A percentile compares a stretch with the other conserved stretches of the same genome.
phyloP scores from a whole-genome alignment of 2,797 vertebrate genomes.

The Scleropages formosus region DNA sequence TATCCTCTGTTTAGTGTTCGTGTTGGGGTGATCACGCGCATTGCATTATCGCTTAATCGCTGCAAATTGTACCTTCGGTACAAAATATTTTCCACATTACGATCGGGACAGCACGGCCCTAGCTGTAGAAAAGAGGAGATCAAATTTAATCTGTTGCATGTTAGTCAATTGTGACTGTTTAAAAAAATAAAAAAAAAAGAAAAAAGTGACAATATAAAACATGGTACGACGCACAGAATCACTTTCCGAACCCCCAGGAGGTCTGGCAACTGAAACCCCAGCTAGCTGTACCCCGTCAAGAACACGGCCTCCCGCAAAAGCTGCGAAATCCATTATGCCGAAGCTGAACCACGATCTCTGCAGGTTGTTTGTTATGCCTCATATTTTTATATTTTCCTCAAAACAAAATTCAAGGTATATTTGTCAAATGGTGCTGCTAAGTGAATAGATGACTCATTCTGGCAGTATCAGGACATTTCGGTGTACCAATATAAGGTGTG shows the following conservation, averaged over 20 bases:
- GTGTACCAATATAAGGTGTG: not conserved
- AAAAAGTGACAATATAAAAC: too few species aligned
- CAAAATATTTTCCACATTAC: slow-evolving; percentile 39
- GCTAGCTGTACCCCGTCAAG: not conserved
- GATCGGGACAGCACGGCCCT: slow-evolving; percentile 1
- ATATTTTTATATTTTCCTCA: slow-evolving; percentile 17
- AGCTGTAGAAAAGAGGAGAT: not conserved
- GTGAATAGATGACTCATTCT: not conserved
- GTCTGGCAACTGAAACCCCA: not conserved
- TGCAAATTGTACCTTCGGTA: slow-evolving; percentile 32
- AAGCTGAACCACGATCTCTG: not conserved
- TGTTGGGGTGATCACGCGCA: slow-evolving; percentile 6
- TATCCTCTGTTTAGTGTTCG: not conserved
- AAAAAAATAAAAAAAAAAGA: too few species aligned
- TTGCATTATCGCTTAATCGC: slow-evolving; percentile 27
- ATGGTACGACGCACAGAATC: not conserved
- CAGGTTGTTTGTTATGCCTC: not conserved
- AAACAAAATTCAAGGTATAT: slow-evolving; percentile 12
- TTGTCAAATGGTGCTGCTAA: slow-evolving; percentile 2
- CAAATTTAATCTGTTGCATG: slow-evolving; percentile 30
- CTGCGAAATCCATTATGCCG: not conserved
- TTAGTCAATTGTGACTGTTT: too few species aligned
- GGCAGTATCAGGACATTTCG: not conserved
- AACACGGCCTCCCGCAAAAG: not conserved
- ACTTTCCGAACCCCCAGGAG: not conserved